Evolutionary conservation across 2,888 invertebrate genomes (phyloP).

Genomic region (Phortica okadai): DNA sequence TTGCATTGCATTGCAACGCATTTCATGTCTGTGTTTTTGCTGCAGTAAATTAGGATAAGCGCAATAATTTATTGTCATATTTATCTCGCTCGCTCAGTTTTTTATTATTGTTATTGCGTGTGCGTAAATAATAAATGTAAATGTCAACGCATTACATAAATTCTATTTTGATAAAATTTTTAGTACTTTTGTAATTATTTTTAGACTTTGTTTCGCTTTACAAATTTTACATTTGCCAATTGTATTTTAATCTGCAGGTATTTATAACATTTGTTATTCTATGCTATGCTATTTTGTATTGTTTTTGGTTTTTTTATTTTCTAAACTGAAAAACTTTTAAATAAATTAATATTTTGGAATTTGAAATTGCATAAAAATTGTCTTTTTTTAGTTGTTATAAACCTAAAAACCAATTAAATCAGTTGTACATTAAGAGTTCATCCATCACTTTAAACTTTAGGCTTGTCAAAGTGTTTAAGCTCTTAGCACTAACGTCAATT

Average conservation of each 20-base stretch:
- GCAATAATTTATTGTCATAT: conserved; percentile 66
- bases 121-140: conserved; percentile 29
- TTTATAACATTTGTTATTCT: neutral
- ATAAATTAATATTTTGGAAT: too few species aligned
- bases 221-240: neutral
- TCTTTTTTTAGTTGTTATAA: too few species aligned
- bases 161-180: conserved; percentile 18
- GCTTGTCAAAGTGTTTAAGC: neutral
- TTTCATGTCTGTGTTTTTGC: conserved; percentile 15
- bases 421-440: too few species aligned
- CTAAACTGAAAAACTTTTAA: too few species aligned
- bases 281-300: neutral
- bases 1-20: neutral
- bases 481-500: neutral
- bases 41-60: conserved; percentile 61
- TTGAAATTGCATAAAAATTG: too few species aligned
- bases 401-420: too few species aligned
- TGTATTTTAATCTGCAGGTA: conserved; percentile 4
- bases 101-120: neutral
- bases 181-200: neutral
- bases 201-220: neutral
- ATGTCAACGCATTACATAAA: conserved; percentile 30
- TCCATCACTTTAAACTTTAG: too few species aligned
- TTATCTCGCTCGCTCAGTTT: conserved; percentile 53
- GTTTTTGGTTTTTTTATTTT: neutral